Evolutionary conservation across 1,140 invertebrate species (phyloP).

Genomic region (Pentalonia nigronervosa): DNA sequence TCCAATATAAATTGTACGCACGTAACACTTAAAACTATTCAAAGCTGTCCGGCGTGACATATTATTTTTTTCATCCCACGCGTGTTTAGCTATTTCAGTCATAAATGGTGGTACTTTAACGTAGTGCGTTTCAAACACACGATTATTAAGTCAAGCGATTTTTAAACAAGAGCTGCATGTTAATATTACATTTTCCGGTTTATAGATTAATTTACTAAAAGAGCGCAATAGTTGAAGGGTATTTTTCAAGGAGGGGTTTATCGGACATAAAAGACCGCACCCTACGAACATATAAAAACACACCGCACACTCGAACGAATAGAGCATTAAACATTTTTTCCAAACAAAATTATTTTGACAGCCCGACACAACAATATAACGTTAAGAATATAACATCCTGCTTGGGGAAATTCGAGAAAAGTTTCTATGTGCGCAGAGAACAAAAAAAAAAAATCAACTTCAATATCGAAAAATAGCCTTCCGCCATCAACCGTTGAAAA

Average conservation of each 20-base stretch:
- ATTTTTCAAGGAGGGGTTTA: constrained; percentile 23
- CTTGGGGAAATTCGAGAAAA: neutral
- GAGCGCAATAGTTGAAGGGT: constrained; percentile 26
- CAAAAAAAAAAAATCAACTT: neutral
- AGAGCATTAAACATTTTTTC: constrained; percentile 1
- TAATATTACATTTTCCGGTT: neutral
- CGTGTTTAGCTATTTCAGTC: neutral
- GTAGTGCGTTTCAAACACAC: neutral
- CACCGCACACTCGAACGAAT: neutral
- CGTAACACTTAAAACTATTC: neutral
- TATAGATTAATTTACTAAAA: constrained; percentile 31
- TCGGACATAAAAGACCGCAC: neutral
- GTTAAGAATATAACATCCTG: neutral
- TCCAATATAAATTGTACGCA: neutral
- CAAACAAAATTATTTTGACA: constrained; percentile 35
- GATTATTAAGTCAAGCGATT: constrained; percentile 10
- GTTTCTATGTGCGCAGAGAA: neutral
- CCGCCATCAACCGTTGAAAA: neutral
- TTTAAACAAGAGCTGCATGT: neutral
- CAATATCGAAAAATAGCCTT: neutral
- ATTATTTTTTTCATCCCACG: neutral
- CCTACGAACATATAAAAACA: neutral
- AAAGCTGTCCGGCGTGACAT: neutral
- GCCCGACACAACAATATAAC: neutral
- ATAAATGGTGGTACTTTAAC: neutral